These are phyloP conservation scores for Grus americana DNA, from an alignment of 2,113 vertebrate species.

Conservation along the genomic window DNA sequence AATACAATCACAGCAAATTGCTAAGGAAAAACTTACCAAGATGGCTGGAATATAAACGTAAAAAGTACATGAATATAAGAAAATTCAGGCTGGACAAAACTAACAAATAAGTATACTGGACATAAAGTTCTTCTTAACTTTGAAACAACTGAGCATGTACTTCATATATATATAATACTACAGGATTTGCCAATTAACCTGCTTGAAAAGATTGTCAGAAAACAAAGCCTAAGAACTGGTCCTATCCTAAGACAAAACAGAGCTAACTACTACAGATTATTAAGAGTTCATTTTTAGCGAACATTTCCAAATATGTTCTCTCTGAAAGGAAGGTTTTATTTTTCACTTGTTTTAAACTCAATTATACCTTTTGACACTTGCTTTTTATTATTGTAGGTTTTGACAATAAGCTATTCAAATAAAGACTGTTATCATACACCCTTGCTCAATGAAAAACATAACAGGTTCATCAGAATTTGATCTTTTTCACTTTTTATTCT, in stretches of 20 bases:
- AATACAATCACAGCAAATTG: background rate
- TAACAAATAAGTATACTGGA: background rate
- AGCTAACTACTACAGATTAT: background rate
- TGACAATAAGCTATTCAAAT: background rate
- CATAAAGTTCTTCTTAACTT: background rate
- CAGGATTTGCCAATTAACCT: background rate
- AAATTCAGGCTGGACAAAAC: background rate
- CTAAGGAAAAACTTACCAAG: background rate
- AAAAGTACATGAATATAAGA: background rate
- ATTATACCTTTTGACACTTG: background rate
- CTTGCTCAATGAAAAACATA: background rate
- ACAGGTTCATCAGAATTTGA: background rate
- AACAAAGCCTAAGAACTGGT: background rate
- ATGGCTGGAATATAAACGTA: background rate
- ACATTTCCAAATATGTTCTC: background rate
- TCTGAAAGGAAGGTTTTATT: background rate
- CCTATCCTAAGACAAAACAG: background rate
- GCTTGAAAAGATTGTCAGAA: background rate
- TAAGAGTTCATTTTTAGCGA: background rate
- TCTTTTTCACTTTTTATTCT: background rate
- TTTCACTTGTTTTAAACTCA: background rate
- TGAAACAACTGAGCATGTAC: background rate
- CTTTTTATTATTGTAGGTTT: background rate
- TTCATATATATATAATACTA: background rate
- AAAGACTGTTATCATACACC: background rate